phyloP scores from a whole-genome alignment of 1,140 invertebrate genomes.

The Macrobrachium nipponense region DNA sequence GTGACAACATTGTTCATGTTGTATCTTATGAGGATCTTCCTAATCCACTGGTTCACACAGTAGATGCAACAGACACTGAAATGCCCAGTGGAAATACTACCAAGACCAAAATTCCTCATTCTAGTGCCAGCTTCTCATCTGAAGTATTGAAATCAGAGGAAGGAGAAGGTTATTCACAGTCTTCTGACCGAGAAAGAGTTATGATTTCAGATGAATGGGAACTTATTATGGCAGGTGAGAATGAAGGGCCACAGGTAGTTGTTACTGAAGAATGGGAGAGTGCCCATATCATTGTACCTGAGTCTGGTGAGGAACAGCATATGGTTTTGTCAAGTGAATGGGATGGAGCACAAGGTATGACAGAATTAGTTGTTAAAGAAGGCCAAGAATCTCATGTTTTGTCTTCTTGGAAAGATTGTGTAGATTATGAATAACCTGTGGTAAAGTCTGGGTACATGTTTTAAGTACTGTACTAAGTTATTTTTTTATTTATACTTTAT shows the following conservation, averaged over 20 bases:
- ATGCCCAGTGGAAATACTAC: conserved; percentile 2
- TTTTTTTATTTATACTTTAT: too few species aligned
- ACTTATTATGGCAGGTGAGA: conserved; percentile 31
- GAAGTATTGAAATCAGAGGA: background rate
- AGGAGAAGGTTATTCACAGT: conserved; percentile 26
- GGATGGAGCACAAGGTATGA: conserved; percentile 32
- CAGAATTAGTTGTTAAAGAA: conserved; percentile 37
- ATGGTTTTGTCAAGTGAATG: conserved; percentile 39
- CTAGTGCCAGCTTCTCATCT: conserved; percentile 4
- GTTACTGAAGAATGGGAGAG: conserved; percentile 49
- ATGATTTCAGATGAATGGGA: conserved; percentile 53
- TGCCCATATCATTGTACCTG: conserved; percentile 13
- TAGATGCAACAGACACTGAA: conserved; percentile 37
- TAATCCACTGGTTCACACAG: conserved; percentile 50
- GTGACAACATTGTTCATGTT: conserved; percentile 37
- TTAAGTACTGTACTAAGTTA: too few species aligned
- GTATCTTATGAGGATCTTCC: conserved; percentile 41
- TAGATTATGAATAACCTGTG: background rate
- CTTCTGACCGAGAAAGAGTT: background rate
- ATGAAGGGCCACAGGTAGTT: conserved; percentile 24
- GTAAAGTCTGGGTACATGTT: too few species aligned
- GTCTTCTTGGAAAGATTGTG: conserved; percentile 48
- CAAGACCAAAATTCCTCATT: conserved; percentile 14
- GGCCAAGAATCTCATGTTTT: conserved; percentile 36
- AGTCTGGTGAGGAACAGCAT: conserved; percentile 25